These are phyloP conservation scores for Lates calcarifer DNA, from an alignment of 2,113 vertebrate genomes.

Conservation along the genomic window DNA sequence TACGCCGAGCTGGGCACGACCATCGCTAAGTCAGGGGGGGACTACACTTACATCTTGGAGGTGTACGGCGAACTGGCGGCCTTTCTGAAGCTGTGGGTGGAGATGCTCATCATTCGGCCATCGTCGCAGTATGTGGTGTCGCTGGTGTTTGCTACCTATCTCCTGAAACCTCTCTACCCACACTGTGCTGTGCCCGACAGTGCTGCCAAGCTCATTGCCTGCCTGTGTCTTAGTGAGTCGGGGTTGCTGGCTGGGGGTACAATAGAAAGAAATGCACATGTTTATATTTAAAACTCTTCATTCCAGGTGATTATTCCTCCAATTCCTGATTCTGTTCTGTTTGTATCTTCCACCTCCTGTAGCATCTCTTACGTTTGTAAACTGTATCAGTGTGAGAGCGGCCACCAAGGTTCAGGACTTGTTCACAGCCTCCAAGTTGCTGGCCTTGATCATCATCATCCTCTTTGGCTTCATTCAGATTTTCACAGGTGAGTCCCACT, in stretches of 20 bases:
- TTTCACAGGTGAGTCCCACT: conserved; percentile 71
- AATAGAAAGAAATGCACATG: not conserved
- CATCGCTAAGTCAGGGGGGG: conserved; percentile 83
- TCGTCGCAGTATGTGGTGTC: conserved; percentile 85
- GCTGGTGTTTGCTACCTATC: conserved; percentile 84
- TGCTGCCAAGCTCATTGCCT: conserved; percentile 83
- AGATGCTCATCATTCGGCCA: conserved; percentile 86
- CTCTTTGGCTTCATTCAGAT: conserved; percentile 85
- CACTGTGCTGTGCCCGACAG: conserved; percentile 74
- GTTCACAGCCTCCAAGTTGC: conserved; percentile 83
- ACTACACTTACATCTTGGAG: conserved; percentile 85
- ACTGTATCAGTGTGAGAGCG: conserved; percentile 84
- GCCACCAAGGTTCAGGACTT: conserved; percentile 85
- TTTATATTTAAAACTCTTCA: not conserved
- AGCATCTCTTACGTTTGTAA: conserved; percentile 83
- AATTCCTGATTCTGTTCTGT: not conserved
- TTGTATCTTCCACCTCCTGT: not conserved
- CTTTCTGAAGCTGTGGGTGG: conserved; percentile 85
- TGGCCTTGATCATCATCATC: conserved; percentile 83
- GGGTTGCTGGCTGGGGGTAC: not conserved
- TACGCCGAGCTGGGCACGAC: conserved; percentile 85
- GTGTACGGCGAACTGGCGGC: conserved; percentile 83
- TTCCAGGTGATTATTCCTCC: not conserved
- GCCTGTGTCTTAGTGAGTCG: conserved; percentile 84
- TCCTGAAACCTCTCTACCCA: conserved; percentile 84